Evolutionary conservation across 1,140 invertebrate species (phyloP).

Genomic region (Telenomus remus): DNA sequence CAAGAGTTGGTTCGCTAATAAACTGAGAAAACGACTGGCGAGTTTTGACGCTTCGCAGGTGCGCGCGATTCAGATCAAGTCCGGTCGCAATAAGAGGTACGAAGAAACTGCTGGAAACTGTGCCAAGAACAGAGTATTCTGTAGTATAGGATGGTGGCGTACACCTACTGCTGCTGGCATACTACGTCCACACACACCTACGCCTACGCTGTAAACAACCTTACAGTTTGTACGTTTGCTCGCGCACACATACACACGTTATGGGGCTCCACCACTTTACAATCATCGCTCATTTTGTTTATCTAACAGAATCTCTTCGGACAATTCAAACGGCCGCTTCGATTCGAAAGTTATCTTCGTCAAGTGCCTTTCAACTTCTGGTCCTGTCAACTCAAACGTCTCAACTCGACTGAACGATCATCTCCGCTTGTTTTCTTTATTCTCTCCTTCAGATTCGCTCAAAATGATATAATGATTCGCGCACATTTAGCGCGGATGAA

Average conservation of each 20-base stretch:
- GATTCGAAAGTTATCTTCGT: no score
- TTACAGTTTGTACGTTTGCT: conserved; percentile 10
- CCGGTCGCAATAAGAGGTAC: conserved; percentile 53
- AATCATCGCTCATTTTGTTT: background rate
- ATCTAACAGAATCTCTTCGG: no score
- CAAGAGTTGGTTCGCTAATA: background rate
- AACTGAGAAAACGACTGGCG: conserved; percentile 7
- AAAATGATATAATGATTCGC: no score
- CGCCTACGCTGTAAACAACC: conserved; percentile 43
- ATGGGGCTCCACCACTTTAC: background rate
- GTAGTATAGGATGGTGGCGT: conserved; percentile 49
- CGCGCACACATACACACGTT: background rate
- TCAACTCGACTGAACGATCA: no score
- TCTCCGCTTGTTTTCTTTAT: no score
- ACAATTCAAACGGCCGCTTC: no score
- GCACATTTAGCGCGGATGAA: no score
- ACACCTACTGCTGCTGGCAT: conserved; percentile 51
- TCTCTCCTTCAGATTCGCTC: no score
- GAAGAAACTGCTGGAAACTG: conserved; percentile 60
- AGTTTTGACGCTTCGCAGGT: conserved; percentile 28
- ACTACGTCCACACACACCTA: conserved; percentile 46
- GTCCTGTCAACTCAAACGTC: no score
- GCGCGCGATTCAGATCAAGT: conserved; percentile 28
- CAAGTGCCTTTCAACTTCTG: no score
- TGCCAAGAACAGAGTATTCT: conserved; percentile 55